phyloP scores from a whole-genome alignment of 2,797 vertebrate genomes.

The Dromococcyx pavoninus region DNA sequence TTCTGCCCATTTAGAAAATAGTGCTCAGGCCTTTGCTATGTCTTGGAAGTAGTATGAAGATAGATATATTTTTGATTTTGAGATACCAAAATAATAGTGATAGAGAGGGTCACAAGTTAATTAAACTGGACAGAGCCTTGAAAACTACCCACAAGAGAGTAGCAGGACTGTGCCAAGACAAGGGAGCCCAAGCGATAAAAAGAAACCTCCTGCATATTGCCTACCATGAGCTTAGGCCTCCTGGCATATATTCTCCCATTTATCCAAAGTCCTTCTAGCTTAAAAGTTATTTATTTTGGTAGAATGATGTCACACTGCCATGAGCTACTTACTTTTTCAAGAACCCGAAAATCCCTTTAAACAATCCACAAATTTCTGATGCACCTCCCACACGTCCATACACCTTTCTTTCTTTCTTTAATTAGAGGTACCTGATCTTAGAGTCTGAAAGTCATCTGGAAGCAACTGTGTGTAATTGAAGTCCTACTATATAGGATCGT shows the following conservation, averaged over 20 bases:
- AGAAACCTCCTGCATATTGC: not conserved
- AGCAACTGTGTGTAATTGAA: not conserved
- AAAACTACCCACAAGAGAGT: not conserved
- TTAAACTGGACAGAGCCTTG: not conserved
- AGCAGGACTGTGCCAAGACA: not conserved
- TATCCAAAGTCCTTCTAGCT: not conserved
- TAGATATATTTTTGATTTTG: not conserved
- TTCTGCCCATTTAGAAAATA: not conserved
- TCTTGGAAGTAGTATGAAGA: not conserved
- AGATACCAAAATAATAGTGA: not conserved
- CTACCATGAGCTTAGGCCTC: not conserved
- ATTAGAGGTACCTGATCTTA: not conserved
- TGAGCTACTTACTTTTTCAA: not conserved
- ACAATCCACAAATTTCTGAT: not conserved
- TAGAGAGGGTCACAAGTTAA: not conserved
- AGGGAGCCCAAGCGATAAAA: not conserved
- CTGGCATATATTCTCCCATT: not conserved
- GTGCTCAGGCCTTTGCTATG: not conserved
- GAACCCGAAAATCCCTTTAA: not conserved
- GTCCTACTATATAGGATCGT: not conserved
- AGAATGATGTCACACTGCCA: not conserved
- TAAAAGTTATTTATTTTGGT: not conserved
- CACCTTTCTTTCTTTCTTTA: not conserved
- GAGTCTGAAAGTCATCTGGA: constrained; percentile 16
- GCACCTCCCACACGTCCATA: not conserved